These are phyloP conservation scores for Sylvicola cinctus DNA, from an alignment of 2,888 invertebrate species.

Conservation along the genomic window DNA sequence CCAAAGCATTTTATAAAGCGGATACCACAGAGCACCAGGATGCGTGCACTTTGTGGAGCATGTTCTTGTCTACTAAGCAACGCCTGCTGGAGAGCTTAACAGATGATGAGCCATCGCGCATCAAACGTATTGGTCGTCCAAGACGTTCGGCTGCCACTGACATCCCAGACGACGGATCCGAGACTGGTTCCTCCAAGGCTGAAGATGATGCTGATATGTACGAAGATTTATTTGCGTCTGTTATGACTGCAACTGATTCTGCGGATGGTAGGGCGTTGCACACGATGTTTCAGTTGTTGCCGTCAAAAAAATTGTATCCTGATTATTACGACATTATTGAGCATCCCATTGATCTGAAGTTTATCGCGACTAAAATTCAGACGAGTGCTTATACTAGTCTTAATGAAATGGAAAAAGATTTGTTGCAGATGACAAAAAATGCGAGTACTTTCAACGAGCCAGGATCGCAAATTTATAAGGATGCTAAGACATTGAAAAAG, in stretches of 20 bases:
- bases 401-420: constrained; percentile 72
- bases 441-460: constrained; percentile 94
- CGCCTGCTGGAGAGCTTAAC: constrained; percentile 17
- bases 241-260: constrained; percentile 68
- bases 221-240: constrained; percentile 74
- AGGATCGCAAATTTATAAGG: constrained; percentile 88
- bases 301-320: constrained; percentile 82
- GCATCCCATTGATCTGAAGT: constrained; percentile 83
- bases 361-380: constrained; percentile 80
- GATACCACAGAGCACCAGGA: constrained; percentile 73
- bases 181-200: constrained; percentile 45
- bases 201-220: constrained; percentile 57
- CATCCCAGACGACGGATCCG: constrained; percentile 45
- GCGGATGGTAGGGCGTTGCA: constrained; percentile 52
- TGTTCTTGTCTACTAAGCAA: constrained; percentile 35
- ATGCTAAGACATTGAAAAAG: constrained; percentile 75
- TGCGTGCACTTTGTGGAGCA: constrained; percentile 71
- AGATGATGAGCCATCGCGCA: constrained; percentile 19
- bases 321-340: constrained; percentile 90
- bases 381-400: constrained; percentile 58
- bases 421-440: constrained; percentile 79
- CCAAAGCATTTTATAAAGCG: constrained; percentile 85
- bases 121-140: constrained; percentile 15
- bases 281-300: constrained; percentile 74
- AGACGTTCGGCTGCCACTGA: constrained; percentile 21